These are phyloP conservation scores for Chalcosyrphus nemorum DNA, from an alignment of 2,888 invertebrate genomes.

Conservation along the genomic window DNA sequence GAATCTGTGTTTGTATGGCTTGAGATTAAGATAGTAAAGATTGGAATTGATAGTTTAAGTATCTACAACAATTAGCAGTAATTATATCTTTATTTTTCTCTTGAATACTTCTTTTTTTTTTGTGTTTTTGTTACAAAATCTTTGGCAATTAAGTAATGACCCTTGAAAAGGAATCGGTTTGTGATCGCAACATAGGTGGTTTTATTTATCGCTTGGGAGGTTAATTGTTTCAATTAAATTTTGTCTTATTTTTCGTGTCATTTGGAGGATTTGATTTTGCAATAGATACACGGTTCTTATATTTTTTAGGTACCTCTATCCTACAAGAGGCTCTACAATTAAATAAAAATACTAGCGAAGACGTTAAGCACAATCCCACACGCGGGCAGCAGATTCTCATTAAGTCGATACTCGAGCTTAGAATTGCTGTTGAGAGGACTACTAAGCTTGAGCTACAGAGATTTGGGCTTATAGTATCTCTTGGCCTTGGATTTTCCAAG, in stretches of 20 bases:
- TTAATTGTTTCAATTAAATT: constrained; percentile 37
- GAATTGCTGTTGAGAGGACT: too few species aligned
- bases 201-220: constrained; percentile 2
- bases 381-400: too few species aligned
- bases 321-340: too few species aligned
- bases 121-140: constrained; percentile 29
- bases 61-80: constrained; percentile 45
- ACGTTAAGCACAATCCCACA: too few species aligned
- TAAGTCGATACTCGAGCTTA: too few species aligned
- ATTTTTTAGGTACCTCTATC: too few species aligned
- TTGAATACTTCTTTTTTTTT: not conserved
- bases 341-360: too few species aligned
- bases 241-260: not conserved
- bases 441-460: too few species aligned
- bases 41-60: constrained; percentile 35
- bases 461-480: too few species aligned
- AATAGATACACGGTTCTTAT: not conserved
- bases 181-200: not conserved
- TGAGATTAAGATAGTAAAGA: constrained; percentile 37
- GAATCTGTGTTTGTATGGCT: not conserved
- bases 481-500: too few species aligned
- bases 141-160: constrained; percentile 53
- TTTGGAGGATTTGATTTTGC: constrained; percentile 2
- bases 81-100: constrained; percentile 40
- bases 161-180: constrained; percentile 38